Conservation (phyloP, 2,888 invertebrate species). For the Amphiduros pacificus region DNA sequence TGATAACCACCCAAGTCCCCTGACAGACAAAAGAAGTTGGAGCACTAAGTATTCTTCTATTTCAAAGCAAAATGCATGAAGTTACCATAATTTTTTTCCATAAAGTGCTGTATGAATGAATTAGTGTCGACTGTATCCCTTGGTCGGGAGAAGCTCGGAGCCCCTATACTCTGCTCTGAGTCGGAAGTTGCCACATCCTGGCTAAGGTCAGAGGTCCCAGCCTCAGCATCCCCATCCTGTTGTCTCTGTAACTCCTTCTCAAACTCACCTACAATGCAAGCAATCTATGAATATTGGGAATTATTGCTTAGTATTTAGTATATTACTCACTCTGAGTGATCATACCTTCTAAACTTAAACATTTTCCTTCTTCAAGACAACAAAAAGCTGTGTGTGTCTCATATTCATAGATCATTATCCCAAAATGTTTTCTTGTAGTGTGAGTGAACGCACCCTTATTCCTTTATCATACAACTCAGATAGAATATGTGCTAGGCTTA, state of each 20-base stretch:
- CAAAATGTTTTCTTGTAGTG: too few species aligned
- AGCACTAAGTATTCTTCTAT: not conserved
- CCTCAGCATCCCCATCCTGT: not conserved
- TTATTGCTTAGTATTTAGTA: too few species aligned
- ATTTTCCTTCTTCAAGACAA: too few species aligned
- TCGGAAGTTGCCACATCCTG: constrained; percentile 12
- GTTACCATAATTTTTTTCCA: constrained; percentile 43
- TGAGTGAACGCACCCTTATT: too few species aligned
- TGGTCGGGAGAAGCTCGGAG: not conserved
- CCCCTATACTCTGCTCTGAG: constrained; percentile 4
- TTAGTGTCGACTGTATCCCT: constrained; percentile 37
- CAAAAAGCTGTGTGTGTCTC: too few species aligned
- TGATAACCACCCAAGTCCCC: too few species aligned
- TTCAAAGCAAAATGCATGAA: not conserved
- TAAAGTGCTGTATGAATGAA: constrained; percentile 43
- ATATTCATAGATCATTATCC: too few species aligned
- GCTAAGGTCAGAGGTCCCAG: constrained; percentile 9
- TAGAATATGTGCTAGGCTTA: constrained; percentile 6
- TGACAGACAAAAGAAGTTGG: too few species aligned
- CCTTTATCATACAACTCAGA: too few species aligned
- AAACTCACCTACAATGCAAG: constrained; percentile 42
- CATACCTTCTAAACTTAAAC: too few species aligned
- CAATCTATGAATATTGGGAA: too few species aligned
- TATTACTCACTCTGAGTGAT: too few species aligned
- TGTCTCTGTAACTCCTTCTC: constrained; percentile 38